Base-by-base conservation (phyloP, 2,888 invertebrate species). In the Lottia scabra region DNA sequence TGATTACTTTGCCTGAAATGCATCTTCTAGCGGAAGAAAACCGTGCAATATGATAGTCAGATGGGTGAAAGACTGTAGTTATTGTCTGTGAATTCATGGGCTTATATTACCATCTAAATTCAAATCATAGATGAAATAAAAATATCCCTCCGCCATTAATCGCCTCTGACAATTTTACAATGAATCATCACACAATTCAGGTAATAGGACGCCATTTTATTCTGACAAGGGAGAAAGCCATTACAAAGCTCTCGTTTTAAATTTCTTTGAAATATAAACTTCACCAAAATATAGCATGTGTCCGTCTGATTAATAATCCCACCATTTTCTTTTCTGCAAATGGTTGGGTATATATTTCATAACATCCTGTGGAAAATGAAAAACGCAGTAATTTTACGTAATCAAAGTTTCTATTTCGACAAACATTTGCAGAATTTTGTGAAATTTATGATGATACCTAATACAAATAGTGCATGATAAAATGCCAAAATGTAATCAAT, bases 121-220 rank as follows among this genome's bases (percentile, higher is more conserved):
- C 65, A 70, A 70, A 66, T 70, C 65, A 64, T 68, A 71, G 64
- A 66, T 69, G 65, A 69, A 69, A 75, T 75, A 75, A 77, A 78
- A 77, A 72, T 75, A 75, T 77, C 38, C 38, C 38, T 38, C 73
- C 74, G 68, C 67, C 78, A 78, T 80, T 79, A 79, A 80, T 79
- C 78, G 76, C 44, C 44, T 27, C 75, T 77, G 80, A 77, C 80
- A 76, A 64, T 71, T 38, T 38, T 62, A 65, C 68, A 64, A 74
- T 74, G 77, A 77, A 79, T 71, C 77, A 79, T 75, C 66, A 68
- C 68, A 70, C 66, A 74, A 73, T 76, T 75, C 75, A 67, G 71
- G 80, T 56, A 79, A 80, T 70, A 63, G 63, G 67, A 80, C 62
- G 43, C 26, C n/a, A 16, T 56, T 56, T 27, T 19, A 66, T n/a